Evolutionary conservation across 2,797 vertebrate species (phyloP), one percentile per base, ranked within the genome.

Genomic region (Coregonus suidteri): DNA sequence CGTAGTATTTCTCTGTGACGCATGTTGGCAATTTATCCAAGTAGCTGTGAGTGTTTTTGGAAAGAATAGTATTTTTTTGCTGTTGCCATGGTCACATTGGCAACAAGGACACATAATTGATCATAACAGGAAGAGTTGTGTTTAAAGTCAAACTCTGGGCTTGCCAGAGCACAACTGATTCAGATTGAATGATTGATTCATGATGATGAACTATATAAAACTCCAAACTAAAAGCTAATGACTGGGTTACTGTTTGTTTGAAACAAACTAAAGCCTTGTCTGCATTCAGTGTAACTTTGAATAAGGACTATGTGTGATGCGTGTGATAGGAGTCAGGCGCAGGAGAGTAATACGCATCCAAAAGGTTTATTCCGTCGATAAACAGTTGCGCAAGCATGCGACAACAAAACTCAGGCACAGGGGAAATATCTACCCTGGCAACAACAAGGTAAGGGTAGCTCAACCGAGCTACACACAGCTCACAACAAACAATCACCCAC

Each of bases 51-150:
- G 3, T 56, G 14, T 47, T 47, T 65, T 52, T 47, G 41, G 37
- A 14, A 52, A 66, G 56, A 34, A 1, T 73, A 62, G 66, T 34
- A 69, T 25, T 9, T n/a, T 34, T 64, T 47, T 85, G 2, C 41
- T 47, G 69, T 87, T 87, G 72, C 53, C 62, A 53, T 67, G 77
- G 79, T 70, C 66, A 71, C 31, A 16, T 62, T 62, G 51, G 77
- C 41, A 75, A 25, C 56, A 25, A 6, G n/a, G 56, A 62, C 6
- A 62, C 56, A 47, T 47, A 47, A 47, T 47, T 0, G 1, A 20
- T 62, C n/a, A 62, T 59, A 20, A 56, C 54, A 18, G 1, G 6
- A 41, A 41, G 37, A 41, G 37, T 41, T 41, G 54, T 20, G 5
- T 20, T n/a, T 7, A 9, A 20, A 62, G 56, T 20, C 56, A n/a